These are phyloP conservation scores for Cyanistes caeruleus DNA, from an alignment of 2,113 vertebrate genomes.

Conservation along the genomic window DNA sequence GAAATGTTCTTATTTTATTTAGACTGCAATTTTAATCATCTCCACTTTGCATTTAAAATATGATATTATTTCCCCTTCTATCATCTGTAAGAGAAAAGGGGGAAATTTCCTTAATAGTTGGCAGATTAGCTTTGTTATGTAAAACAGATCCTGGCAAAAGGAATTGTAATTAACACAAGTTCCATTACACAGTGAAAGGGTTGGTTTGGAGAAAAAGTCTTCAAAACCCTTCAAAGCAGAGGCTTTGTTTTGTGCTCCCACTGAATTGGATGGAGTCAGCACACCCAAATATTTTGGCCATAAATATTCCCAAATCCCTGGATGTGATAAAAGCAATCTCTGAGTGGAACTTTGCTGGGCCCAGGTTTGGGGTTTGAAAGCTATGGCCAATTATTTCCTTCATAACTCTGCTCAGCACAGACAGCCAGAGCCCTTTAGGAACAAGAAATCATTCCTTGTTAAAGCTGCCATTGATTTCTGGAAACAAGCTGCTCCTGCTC, in stretches of 20 bases:
- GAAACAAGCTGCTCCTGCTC: not conserved
- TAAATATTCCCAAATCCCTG: not conserved
- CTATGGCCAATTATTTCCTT: not conserved
- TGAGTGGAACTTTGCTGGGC: not conserved
- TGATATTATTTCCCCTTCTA: conserved; percentile 16
- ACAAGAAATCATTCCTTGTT: not conserved
- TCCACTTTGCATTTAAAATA: conserved; percentile 41
- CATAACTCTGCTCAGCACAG: not conserved
- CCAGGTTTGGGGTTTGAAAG: not conserved
- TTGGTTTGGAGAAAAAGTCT: not conserved
- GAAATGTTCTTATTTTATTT: conserved; percentile 27
- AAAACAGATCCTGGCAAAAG: not conserved
- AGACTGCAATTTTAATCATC: not conserved
- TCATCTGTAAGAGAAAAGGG: not conserved
- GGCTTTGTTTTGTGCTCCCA: not conserved
- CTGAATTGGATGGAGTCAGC: not conserved
- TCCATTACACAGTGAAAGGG: not conserved
- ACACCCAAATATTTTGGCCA: not conserved
- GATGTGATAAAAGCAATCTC: not conserved
- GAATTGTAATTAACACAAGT: not conserved
- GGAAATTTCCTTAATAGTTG: conserved; percentile 4
- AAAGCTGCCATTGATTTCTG: not conserved
- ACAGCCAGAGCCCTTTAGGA: not conserved
- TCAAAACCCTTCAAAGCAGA: conserved; percentile 47
- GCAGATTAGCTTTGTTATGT: conserved; percentile 50